phyloP scores from a whole-genome alignment of 1,140 invertebrate species.

The Drosophila nannoptera region DNA sequence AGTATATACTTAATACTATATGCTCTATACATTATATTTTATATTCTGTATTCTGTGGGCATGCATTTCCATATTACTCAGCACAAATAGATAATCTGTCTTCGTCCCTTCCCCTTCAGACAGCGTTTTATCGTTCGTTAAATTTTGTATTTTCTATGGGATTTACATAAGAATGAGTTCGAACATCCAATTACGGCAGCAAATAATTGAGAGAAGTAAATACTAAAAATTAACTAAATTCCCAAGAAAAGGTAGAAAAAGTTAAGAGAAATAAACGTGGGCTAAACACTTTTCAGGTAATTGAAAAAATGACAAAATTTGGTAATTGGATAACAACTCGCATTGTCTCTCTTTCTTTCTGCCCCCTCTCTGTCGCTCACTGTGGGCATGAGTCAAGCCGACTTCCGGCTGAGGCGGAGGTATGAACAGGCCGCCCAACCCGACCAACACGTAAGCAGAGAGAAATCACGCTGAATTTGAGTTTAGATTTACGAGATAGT shows the following conservation, averaged over 20 bases:
- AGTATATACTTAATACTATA: no score
- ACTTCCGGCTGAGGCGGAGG: background rate
- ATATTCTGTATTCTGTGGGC: no score
- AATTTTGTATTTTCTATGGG: no score
- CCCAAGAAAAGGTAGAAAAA: background rate
- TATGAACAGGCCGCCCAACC: background rate
- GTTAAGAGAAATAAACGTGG: background rate
- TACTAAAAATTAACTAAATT: no score
- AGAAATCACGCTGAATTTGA: background rate
- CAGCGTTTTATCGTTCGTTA: no score
- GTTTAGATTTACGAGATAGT: background rate
- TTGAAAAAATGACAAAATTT: background rate
- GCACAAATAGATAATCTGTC: no score
- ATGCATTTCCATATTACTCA: no score
- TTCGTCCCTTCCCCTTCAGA: no score
- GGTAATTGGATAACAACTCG: constrained; percentile 12
- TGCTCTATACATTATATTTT: no score
- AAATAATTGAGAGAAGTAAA: no score
- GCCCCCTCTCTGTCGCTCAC: background rate
- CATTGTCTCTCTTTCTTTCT: background rate
- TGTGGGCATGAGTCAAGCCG: background rate
- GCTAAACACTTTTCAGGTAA: background rate
- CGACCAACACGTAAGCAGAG: background rate
- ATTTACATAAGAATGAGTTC: no score
- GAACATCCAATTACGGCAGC: no score